Base-by-base conservation (phyloP, 2,113 vertebrate genomes). In the Dermatemys mawii region DNA sequence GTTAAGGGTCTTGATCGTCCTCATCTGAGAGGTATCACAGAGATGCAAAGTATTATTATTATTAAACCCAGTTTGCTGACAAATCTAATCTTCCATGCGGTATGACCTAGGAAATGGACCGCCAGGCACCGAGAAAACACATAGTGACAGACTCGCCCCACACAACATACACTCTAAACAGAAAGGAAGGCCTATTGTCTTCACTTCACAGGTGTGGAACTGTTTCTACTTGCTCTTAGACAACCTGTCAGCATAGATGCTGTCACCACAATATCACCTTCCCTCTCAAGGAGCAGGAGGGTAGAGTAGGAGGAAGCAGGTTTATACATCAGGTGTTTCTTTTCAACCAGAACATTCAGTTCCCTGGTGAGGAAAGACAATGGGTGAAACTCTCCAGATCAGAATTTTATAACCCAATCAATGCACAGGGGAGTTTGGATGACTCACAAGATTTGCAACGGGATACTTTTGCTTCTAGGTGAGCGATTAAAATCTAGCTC, bases 61-160 rank as follows among this genome's bases (percentile, higher is more conserved):
- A 95, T 97, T 97, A 95, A 97, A 89, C 50, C 8, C 35, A n/a
- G 35, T 8, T 16, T 67, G 63, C 63, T 67, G 35, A 67, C 63
- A 67, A 67, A 67, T 67, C 35, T 67, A 8, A n/a, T 38, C 35
- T 17, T 60, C 16, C 63, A 10, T 13, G 6, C 32, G 0, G 67
- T 53, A 57, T 83, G 54, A 75, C 53, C 27, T 83, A 87, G 67
- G 91, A 80, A 76, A 19, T 27, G 76, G 92, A 49, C 78, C 46
- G 75, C 63, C 84, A 84, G 11, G 8, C 84, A 86, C 79, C 29
- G 70, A 84, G 80, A 75, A 73, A 90, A 79, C 13, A 88, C 93
- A 75, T 83, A 83, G 41, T 53, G 92, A 21, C 63, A n/a, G 35
- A 21, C 63, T 8, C 8, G 17, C 17, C 63, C 16, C 63, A 21